Base-by-base conservation (phyloP, 1,140 invertebrate species). In the Drosophila pruinosa region DNA sequence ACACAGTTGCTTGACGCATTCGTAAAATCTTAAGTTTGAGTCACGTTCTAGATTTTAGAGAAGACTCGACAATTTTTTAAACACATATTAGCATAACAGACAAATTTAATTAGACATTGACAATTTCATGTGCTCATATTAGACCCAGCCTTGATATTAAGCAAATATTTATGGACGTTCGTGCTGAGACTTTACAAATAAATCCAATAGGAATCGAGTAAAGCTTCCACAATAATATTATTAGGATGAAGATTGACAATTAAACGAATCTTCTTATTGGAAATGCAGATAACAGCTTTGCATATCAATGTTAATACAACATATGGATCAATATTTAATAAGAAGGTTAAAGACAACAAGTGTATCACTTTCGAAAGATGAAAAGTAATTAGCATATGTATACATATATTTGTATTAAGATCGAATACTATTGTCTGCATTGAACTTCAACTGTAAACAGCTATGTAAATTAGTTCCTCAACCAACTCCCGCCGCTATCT, bases 61-160 rank as follows among this genome's bases (percentile, higher is more conserved):
- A 26, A 38, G 31, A 62, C 31, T 54, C 28, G 73, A 21, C 39
- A 85, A 85, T 81, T 80, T 38, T 22, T 62, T 50, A 54, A 34
- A 38, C 31, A 59, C 21, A 48, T 43, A 53, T 17, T 43, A 36
- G n/a, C n/a, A n/a, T n/a, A 19, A 21, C 53, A 36, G 12, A 39
- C 12, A 28, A n/a, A 39, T 67, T 28, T 54, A 4, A 43, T 57
- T 63, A 36, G 28, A 21, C 43, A 45, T 45, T 62, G 58, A 15
- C 45, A 34, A 28, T n/a, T 62, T 53, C 6, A 22, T 21, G 10
- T 17, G 4, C 2, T 41, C 2, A 47, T 36, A 7, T 34, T 57
- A 4, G 26, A 31, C 24, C 5, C 14, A 53, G 50, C 47, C 39
- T 69, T 53, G 39, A 12, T 15, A 28, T 6, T 24, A 22, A 5